A percentile compares a stretch with the other conserved stretches of the same genome.
Conservation (phyloP, 2,888 invertebrate genomes). For the Sclerodermus sp. region DNA sequence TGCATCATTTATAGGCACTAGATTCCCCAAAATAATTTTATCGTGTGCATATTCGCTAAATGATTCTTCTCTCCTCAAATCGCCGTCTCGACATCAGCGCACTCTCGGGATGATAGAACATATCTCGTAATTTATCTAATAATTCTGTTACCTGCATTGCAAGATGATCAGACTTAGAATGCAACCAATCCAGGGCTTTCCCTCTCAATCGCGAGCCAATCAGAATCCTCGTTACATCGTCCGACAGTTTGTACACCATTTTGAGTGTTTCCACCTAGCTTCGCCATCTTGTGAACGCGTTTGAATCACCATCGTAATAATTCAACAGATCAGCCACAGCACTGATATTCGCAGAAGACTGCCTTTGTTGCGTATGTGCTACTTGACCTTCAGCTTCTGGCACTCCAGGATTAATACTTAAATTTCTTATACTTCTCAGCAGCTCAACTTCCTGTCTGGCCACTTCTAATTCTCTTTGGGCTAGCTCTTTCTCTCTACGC, state of each 20-base stretch:
- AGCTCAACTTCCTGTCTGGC: too few relatives aligned
- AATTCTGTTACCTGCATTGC: conserved; percentile 4
- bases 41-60: too few relatives aligned
- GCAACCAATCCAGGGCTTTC: conserved; percentile 11
- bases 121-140: conserved; percentile 4
- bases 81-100: conserved; percentile 4
- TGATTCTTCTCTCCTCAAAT: conserved; percentile 2
- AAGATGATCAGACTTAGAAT: conserved; percentile 12
- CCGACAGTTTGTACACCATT: conserved; percentile 5
- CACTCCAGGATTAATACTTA: too few relatives aligned
- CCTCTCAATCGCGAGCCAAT: conserved; percentile 7
- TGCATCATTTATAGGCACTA: conserved; percentile 5
- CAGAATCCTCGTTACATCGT: conserved; percentile 9
- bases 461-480: too few relatives aligned
- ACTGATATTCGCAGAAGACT: too few relatives aligned
- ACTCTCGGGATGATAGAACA: conserved; percentile 5
- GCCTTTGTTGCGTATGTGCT: too few relatives aligned
- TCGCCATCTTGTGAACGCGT: conserved; percentile 9
- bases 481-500: too few relatives aligned
- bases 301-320: conserved; percentile 3
- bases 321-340: conserved; percentile 7
- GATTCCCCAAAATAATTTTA: conserved; percentile 10
- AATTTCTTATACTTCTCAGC: too few relatives aligned
- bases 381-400: too few relatives aligned
- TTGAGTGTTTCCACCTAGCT: conserved; percentile 7